Evolutionary conservation across 1,140 invertebrate genomes (phyloP).

Genomic region (Halictus rubicundus): DNA sequence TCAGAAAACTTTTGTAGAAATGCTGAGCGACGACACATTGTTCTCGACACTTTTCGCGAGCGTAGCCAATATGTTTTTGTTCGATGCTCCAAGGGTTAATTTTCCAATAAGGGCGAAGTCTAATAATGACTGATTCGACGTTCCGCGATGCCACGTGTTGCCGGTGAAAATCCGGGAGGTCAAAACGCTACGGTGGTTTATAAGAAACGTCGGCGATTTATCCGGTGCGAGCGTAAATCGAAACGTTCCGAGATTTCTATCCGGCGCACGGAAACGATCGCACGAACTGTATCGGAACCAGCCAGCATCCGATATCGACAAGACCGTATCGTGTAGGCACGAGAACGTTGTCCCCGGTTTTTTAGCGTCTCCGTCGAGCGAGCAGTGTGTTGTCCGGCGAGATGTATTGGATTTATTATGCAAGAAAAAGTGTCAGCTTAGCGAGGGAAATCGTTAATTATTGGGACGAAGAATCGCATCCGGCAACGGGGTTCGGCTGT

Average conservation of each 20-base stretch:
- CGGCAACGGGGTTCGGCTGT: background rate
- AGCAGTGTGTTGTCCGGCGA: background rate
- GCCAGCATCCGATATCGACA: background rate
- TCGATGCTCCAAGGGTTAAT: too few relatives aligned
- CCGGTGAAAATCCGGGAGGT: too few relatives aligned
- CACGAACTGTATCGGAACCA: background rate
- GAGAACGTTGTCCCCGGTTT: constrained; percentile 22
- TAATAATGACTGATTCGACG: too few relatives aligned
- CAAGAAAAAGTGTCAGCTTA: constrained; percentile 25
- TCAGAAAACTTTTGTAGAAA: too few relatives aligned
- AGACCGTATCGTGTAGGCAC: constrained; percentile 12
- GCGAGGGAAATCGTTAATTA: constrained; percentile 42
- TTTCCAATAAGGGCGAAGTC: too few relatives aligned
- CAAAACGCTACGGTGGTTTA: too few relatives aligned
- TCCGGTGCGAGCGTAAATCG: background rate
- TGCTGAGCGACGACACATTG: too few relatives aligned
- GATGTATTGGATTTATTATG: constrained; percentile 14
- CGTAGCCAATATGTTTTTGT: too few relatives aligned
- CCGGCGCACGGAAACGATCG: background rate
- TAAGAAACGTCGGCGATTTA: background rate
- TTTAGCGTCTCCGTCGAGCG: background rate
- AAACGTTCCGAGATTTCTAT: background rate
- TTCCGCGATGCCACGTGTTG: too few relatives aligned
- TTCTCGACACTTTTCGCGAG: too few relatives aligned
- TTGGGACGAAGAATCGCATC: constrained; percentile 17